Evolutionary conservation across 2,888 invertebrate genomes (phyloP).

Genomic region (Xiphydria camelus): DNA sequence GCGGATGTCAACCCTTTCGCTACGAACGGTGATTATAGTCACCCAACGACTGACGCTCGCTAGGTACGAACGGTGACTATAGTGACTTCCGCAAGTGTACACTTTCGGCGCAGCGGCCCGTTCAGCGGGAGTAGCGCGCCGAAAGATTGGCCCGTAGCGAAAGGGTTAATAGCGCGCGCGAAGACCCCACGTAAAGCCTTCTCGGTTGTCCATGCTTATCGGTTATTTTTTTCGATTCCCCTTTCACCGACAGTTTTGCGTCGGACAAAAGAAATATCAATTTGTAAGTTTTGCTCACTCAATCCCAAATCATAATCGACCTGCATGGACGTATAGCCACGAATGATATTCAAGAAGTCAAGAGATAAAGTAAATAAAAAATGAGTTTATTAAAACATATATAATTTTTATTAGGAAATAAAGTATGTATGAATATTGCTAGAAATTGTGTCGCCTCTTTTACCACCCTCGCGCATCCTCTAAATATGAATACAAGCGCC

Average conservation of each 20-base stretch:
- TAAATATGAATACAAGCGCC: no score
- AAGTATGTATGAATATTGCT: slow-evolving; percentile 42
- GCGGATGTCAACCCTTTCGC: no score
- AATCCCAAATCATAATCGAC: neutral
- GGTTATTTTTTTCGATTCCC: neutral
- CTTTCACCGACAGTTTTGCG: no score
- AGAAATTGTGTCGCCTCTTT: slow-evolving; percentile 9
- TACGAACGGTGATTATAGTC: no score
- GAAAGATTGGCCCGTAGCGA: no score
- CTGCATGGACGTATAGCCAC: neutral
- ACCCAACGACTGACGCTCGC: no score
- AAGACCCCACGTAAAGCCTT: no score
- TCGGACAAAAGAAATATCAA: no score
- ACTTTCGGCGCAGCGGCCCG: no score
- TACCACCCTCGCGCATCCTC: slow-evolving; percentile 56
- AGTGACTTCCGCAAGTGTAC: no score
- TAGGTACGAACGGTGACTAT: no score
- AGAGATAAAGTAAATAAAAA: slow-evolving; percentile 30
- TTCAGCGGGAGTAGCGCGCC: slow-evolving; percentile 20
- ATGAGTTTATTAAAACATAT: slow-evolving; percentile 45
- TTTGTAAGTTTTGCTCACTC: neutral
- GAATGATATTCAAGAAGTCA: slow-evolving; percentile 2
- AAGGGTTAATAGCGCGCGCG: no score
- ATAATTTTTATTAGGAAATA: slow-evolving; percentile 52
- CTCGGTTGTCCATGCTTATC: neutral